Evolutionary conservation across 2,888 invertebrate species (phyloP).

Genomic region (Acleris literana): DNA sequence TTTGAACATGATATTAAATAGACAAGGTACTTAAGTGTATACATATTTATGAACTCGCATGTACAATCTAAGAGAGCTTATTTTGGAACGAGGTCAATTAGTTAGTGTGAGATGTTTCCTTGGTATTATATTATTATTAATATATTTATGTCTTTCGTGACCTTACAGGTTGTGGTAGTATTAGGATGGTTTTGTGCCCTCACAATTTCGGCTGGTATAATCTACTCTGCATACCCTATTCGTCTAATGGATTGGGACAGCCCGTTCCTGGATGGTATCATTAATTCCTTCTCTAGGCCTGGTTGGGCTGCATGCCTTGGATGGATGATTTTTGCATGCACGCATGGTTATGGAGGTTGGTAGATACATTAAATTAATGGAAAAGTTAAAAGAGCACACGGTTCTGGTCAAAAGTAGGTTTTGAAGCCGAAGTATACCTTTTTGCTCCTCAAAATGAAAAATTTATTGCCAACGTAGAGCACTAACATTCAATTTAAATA

Average conservation of each 20-base stretch:
- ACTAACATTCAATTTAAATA: no score
- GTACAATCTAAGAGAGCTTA: no score
- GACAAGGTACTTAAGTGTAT: no score
- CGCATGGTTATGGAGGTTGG: constrained; percentile 71
- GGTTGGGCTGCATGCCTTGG: constrained; percentile 71
- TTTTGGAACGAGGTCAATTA: no score
- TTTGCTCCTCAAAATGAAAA: no score
- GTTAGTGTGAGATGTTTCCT: no score
- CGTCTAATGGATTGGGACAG: constrained; percentile 60
- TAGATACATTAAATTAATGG: not conserved
- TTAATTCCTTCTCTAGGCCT: constrained; percentile 68
- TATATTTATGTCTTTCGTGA: not conserved
- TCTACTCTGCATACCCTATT: constrained; percentile 51
- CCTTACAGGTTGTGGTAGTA: constrained; percentile 45
- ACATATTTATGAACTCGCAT: no score
- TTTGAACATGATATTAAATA: no score
- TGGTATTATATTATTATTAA: not conserved
- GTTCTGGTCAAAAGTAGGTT: no score
- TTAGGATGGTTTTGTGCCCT: constrained; percentile 47
- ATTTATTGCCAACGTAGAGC: no score
- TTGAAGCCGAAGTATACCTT: no score
- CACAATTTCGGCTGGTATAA: constrained; percentile 39
- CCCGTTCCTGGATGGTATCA: constrained; percentile 55
- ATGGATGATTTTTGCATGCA: constrained; percentile 76
- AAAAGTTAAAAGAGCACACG: not conserved